A percentile compares a stretch with the other conserved stretches of the same genome.
These are phyloP conservation scores for Anser cygnoides DNA, from an alignment of 2,113 vertebrate species.

Conservation along the genomic window DNA sequence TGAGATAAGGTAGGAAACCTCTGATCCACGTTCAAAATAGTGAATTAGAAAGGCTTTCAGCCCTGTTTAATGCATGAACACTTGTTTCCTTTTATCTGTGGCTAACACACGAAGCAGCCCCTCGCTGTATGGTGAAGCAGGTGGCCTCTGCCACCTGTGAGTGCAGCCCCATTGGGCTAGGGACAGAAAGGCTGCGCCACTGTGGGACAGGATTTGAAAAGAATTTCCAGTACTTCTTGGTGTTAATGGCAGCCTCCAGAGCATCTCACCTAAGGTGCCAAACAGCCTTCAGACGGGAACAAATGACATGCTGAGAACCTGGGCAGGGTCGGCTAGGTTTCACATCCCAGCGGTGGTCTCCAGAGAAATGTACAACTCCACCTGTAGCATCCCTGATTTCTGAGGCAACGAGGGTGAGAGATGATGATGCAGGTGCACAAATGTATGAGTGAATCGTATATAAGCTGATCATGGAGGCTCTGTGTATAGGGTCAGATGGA, in stretches of 20 bases:
- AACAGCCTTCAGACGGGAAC: background rate
- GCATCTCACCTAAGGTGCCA: background rate
- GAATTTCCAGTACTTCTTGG: background rate
- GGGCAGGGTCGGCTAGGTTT: background rate
- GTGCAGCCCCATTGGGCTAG: background rate
- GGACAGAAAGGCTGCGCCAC: background rate
- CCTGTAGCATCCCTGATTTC: background rate
- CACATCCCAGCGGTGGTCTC: background rate
- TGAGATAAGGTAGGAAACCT: background rate
- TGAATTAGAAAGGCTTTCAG: background rate
- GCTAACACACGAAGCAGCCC: background rate
- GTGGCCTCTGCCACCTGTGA: background rate
- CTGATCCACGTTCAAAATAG: background rate
- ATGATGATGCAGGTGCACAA: fast-evolving
- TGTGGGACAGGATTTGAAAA: background rate
- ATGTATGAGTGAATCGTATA: fast-evolving
- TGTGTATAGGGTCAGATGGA: fast-evolving
- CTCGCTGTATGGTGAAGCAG: background rate
- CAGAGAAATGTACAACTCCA: background rate
- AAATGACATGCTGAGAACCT: background rate
- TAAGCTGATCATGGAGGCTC: background rate
- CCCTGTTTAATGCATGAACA: background rate
- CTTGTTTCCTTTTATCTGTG: fast-evolving
- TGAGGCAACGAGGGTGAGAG: background rate
- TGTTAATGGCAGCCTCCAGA: background rate